Evolutionary conservation across 1,140 invertebrate species (phyloP), one percentile per base, ranked within the genome.

Genomic region (Brachionus koreanus): DNA sequence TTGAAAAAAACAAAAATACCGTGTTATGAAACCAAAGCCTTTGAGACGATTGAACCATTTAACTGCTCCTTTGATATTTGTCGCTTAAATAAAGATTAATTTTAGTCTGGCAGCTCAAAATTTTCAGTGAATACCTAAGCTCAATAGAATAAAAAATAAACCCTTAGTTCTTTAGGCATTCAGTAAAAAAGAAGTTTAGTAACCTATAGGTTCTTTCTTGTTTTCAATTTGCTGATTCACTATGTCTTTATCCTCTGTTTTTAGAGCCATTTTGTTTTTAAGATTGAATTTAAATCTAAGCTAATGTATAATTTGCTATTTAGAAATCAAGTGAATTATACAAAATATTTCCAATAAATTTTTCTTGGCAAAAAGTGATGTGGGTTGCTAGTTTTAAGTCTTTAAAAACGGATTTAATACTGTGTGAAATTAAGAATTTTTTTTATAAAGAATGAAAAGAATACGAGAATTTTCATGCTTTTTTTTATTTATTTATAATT

Each of bases 1-100:
- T 33, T 35, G 2, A 9, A 16, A 7, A 33, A n/a, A 67, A 67
- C 13, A 12, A 43, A 61, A 12, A 35, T 79, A 79, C 76, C 76
- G 19, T 16, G 76, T 79, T 37, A 79, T 79, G 25, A 79, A 79
- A 10, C 76, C 76, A 19, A 79, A 79, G 12, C 76, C 76, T 79
- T 79, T 79, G 12, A 61, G n/a, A 29, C 76, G 76, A 43, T 79
- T 39, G 19, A 79, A 79, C 76, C 76, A 79, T 65, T 79, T 79
- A 57, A 79, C 76, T n/a, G 76, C 57, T 57, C 76, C 76, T 61
- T 37, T 79, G 5, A 79, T 25, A 42, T 65, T 65, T 35, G 49
- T 35, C 23, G 76, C 76, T 79, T 61, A 29, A 42, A 79, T 16
- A 52, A 9, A 57, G 61, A 61, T 37, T 10, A 79, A 35, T 10